Evolutionary conservation across 2,797 vertebrate species (phyloP).

Genomic region (Trematomus bernacchii): DNA sequence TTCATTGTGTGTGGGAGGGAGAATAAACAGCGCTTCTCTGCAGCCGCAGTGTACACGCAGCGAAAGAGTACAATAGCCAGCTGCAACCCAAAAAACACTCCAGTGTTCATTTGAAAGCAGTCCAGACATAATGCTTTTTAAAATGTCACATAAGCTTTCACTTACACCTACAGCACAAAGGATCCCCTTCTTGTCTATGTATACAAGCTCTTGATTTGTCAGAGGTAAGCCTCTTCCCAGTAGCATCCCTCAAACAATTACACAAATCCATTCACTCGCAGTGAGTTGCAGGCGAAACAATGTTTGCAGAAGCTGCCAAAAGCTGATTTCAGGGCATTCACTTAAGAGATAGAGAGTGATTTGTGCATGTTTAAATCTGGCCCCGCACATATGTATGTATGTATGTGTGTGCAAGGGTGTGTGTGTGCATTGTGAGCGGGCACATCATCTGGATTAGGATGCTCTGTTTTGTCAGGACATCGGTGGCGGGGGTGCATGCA

Average conservation of each 20-base stretch:
- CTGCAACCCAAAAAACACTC: conserved; percentile 10
- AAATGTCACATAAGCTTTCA: not conserved
- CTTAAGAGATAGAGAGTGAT: conserved; percentile 34
- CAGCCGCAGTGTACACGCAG: conserved; percentile 18
- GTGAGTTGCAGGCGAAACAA: conserved; percentile 36
- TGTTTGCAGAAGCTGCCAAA: conserved; percentile 42
- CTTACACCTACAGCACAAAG: conserved; percentile 36
- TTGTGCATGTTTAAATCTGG: conserved; percentile 36
- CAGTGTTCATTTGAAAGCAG: conserved; percentile 5
- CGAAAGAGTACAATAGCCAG: conserved; percentile 24
- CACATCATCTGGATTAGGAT: conserved; percentile 80
- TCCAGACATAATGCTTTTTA: not conserved
- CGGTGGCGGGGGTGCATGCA: conserved; percentile 47
- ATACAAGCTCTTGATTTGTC: conserved; percentile 35
- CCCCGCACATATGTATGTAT: conserved; percentile 49
- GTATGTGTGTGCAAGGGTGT: conserved; percentile 22
- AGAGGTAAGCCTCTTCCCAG: conserved; percentile 50
- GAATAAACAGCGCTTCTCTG: conserved; percentile 53
- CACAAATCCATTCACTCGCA: conserved; percentile 32
- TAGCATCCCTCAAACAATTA: conserved; percentile 44
- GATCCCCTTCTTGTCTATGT: conserved; percentile 11
- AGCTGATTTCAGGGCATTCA: conserved; percentile 51
- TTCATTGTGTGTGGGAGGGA: conserved; percentile 58
- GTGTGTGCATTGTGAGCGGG: conserved; percentile 58
- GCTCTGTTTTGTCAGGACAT: conserved; percentile 79